Evolutionary conservation across 2,797 vertebrate species (phyloP), one percentile per base, ranked within the genome.

Genomic region (Microchirus variegatus): DNA sequence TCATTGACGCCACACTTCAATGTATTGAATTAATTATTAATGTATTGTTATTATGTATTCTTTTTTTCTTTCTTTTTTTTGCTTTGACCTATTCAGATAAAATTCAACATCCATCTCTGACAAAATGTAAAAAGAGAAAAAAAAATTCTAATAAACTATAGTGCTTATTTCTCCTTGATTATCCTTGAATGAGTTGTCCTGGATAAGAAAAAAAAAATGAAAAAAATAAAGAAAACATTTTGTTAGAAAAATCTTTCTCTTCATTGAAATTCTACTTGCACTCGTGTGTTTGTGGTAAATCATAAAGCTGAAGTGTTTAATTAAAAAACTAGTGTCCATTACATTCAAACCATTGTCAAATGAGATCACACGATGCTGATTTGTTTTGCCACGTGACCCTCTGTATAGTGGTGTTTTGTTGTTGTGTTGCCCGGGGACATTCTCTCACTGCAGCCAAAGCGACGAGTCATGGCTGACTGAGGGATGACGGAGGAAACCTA

Each of bases 1-100:
- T 90, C 65, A 84, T 82, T 71, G 85, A 90, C 56, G 63, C 86
- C 89, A 91, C 89, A 87, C 83, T 83, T 89, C 84, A 86, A 90
- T 86, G 92, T 94, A 92, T 91, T 93, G 80, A 91, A 91, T 91
- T 92, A 87, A 91, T 93, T 93, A 90, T 89, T 87, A 90, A 89
- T 86, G 89, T 90, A 87, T 91, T 87, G 84, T 87, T 90, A 90
- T 91, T 79, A 92, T 91, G 82, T 90, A 87, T 90, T 88, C 74
- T 70, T 87, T 85, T 86, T 69, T 88, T 83, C 4, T 43, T 38
- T 38, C 81, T 73, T 83, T 89, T 89, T 82, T 91, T 90, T 90
- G 82, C 62, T 91, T 93, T 89, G 84, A 89, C 78, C 77, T 88
- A 78, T 86, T 89, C 73, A 81, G 83, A 84, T 85, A 57, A 81